These are phyloP conservation scores for Ispidina picta DNA, from an alignment of 2,797 vertebrate genomes.

Conservation along the genomic window DNA sequence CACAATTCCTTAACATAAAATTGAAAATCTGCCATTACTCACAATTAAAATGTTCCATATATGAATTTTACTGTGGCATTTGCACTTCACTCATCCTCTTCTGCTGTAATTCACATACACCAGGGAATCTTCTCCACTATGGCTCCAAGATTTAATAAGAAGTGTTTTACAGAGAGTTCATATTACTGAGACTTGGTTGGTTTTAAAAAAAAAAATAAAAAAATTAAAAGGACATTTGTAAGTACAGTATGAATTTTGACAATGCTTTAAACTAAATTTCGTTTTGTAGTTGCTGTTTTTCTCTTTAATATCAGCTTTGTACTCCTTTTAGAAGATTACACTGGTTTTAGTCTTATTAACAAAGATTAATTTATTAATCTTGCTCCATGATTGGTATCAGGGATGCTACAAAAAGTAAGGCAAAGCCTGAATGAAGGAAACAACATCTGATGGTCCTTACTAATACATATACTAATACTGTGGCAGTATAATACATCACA, in stretches of 20 bases:
- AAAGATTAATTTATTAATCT: not conserved
- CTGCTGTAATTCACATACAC: not conserved
- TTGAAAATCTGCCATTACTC: conserved; percentile 12
- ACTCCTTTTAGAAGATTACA: not conserved
- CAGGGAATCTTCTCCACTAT: not conserved
- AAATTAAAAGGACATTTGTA: not conserved
- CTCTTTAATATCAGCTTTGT: not conserved
- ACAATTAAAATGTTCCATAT: conserved; percentile 47
- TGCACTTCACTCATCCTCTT: not conserved
- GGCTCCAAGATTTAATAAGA: not conserved
- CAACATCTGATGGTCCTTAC: not conserved
- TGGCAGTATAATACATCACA: not conserved
- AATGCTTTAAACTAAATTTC: not conserved
- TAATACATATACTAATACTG: too few species aligned
- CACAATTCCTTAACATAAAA: conserved; percentile 8
- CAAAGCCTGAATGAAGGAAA: not conserved
- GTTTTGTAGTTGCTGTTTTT: not conserved
- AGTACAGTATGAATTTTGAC: not conserved
- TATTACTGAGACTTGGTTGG: not conserved
- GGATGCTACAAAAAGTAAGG: not conserved
- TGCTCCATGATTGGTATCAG: not conserved
- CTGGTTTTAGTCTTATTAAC: not conserved
- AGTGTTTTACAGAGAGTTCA: not conserved
- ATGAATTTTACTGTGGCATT: not conserved
- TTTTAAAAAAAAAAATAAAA: not conserved